Conservation (phyloP, 2,888 invertebrate species). For the Ophion ellenae region DNA sequence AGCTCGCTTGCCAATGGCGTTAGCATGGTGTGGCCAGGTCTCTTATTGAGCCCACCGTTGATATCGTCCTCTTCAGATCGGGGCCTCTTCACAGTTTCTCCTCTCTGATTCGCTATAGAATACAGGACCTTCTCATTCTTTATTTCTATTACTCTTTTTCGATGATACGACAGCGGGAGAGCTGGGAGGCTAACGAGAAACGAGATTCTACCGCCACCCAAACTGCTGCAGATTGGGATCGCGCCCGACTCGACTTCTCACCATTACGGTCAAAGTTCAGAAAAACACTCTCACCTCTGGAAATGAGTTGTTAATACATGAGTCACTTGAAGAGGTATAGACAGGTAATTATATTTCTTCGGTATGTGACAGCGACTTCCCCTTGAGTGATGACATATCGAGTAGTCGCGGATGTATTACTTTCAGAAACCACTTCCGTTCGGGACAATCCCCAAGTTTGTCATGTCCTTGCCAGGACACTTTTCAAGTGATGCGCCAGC, state of each 20-base stretch:
- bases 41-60: slow-evolving; percentile 53
- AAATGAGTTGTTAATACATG: slow-evolving; percentile 25
- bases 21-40: slow-evolving; percentile 71
- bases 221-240: slow-evolving; percentile 68
- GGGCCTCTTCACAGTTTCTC: slow-evolving; percentile 69
- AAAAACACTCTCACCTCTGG: slow-evolving; percentile 47
- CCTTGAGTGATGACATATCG: background rate
- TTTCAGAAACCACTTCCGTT: background rate
- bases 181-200: slow-evolving; percentile 77
- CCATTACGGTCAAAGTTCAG: slow-evolving; percentile 60
- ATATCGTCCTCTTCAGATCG: slow-evolving; percentile 77
- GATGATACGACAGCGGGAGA: slow-evolving; percentile 70
- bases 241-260: slow-evolving; percentile 44
- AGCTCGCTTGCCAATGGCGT: slow-evolving; percentile 75
- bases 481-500: background rate
- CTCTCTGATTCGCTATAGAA: slow-evolving; percentile 57
- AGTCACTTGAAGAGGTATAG: slow-evolving; percentile 5
- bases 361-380: background rate
- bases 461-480: background rate
- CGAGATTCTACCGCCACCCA: slow-evolving; percentile 80
- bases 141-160: slow-evolving; percentile 60
- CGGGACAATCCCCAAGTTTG: background rate
- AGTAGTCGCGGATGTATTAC: background rate
- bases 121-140: slow-evolving; percentile 47
- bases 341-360: background rate